Percentiles rank a stretch among this genome's conserved stretches.
These are phyloP conservation scores for Eutolmus rufibarbis DNA, from an alignment of 2,888 invertebrate genomes.

Conservation along the genomic window DNA sequence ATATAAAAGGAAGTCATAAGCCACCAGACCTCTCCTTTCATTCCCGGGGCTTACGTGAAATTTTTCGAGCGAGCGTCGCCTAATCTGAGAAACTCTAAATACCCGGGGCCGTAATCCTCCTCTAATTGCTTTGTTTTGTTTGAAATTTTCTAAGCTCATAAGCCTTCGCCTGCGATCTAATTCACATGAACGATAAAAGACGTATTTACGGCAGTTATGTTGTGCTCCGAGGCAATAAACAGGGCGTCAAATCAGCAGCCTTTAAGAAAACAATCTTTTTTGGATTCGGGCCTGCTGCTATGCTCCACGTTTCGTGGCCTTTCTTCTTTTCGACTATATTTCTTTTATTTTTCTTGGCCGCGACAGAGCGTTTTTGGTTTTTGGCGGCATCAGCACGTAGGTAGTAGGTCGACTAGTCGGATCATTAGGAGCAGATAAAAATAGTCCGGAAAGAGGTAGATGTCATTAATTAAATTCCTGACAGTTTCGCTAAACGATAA, in stretches of 20 bases:
- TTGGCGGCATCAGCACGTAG: not conserved
- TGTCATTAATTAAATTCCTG: slow-evolving; percentile 32
- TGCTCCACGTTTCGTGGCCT: not conserved
- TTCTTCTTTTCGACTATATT: not conserved
- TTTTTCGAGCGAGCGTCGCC: not conserved
- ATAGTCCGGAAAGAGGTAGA: slow-evolving; percentile 25
- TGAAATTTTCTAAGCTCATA: slow-evolving; percentile 22
- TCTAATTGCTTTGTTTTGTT: slow-evolving; percentile 33
- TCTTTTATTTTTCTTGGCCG: not conserved
- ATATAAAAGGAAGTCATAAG: not conserved
- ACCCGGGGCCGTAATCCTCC: not conserved
- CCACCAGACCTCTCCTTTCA: not conserved
- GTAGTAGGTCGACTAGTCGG: not conserved
- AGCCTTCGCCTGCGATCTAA: not conserved
- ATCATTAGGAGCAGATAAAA: slow-evolving; percentile 22
- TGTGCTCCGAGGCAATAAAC: slow-evolving; percentile 18
- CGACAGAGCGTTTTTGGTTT: not conserved
- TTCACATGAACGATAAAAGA: slow-evolving; percentile 15
- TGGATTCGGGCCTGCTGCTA: not conserved
- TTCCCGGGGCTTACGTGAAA: not conserved
- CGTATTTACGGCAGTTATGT: not conserved
- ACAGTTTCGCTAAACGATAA: slow-evolving; percentile 31
- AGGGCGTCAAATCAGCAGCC: slow-evolving; percentile 24
- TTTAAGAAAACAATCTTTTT: slow-evolving; percentile 29
- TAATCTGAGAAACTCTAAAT: slow-evolving; percentile 12